Percentiles rank a stretch among this genome's conserved stretches.
These are phyloP conservation scores for Anoplophora glabripennis DNA, from an alignment of 1,140 invertebrate species.

Conservation along the genomic window DNA sequence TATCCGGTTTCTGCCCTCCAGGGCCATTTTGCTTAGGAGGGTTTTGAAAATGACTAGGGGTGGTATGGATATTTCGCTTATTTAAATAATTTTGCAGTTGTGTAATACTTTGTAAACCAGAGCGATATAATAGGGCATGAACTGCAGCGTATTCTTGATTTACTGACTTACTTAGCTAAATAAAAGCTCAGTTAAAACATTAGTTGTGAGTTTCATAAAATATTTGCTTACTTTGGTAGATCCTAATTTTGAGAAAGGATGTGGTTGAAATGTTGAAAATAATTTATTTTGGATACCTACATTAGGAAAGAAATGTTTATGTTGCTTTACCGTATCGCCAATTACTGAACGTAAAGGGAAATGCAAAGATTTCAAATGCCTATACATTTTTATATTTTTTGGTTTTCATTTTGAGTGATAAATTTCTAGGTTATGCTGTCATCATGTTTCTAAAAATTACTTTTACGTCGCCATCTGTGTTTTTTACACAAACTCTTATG, in stretches of 20 bases:
- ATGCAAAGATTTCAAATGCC: constrained; percentile 1
- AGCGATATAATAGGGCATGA: constrained; percentile 44
- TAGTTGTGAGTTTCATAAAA: no score
- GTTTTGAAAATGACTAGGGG: constrained; percentile 33
- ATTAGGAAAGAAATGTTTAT: not conserved
- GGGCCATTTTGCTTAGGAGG: constrained; percentile 10
- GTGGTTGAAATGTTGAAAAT: no score
- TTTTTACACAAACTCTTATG: no score
- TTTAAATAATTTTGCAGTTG: constrained; percentile 41
- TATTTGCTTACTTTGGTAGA: no score
- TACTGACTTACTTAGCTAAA: constrained; percentile 34
- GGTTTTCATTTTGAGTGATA: constrained; percentile 1
- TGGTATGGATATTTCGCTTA: constrained; percentile 27
- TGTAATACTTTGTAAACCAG: constrained; percentile 45
- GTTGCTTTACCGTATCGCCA: not conserved
- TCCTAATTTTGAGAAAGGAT: no score
- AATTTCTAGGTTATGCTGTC: not conserved
- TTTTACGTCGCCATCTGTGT: no score
- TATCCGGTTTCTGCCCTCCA: constrained; percentile 45
- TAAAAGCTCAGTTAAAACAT: no score
- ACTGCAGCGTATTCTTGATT: constrained; percentile 52
- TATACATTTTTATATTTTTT: constrained; percentile 21
- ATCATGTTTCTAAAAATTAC: no score
- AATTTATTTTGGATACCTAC: no score
- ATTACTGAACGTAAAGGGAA: not conserved